Percentiles rank a stretch among this genome's conserved stretches.
Evolutionary conservation across 1,140 invertebrate species (phyloP).

Genomic region (Gonatopus flavifemur): DNA sequence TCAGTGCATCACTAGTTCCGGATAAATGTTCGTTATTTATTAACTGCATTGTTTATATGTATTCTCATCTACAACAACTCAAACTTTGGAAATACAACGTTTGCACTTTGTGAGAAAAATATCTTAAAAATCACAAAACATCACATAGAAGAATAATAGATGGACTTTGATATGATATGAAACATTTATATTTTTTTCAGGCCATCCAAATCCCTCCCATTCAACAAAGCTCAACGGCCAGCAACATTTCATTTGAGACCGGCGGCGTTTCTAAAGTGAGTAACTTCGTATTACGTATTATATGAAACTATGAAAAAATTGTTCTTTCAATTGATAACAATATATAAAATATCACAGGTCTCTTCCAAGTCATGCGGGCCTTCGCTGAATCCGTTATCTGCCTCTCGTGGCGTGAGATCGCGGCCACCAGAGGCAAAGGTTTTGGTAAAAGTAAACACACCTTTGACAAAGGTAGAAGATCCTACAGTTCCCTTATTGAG

Average conservation of each 20-base stretch:
- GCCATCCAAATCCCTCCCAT: slow-evolving; percentile 54
- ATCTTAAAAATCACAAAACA: too few relatives aligned
- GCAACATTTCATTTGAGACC: slow-evolving; percentile 56
- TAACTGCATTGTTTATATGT: too few relatives aligned
- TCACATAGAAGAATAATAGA: too few relatives aligned
- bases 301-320: neutral
- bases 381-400: slow-evolving; percentile 39
- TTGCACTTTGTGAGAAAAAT: too few relatives aligned
- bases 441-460: slow-evolving; percentile 21
- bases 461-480: slow-evolving; percentile 33
- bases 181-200: slow-evolving; percentile 26
- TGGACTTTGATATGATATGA: neutral
- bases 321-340: neutral
- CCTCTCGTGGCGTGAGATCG: slow-evolving; percentile 55
- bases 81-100: too few relatives aligned
- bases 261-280: slow-evolving; percentile 47
- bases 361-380: slow-evolving; percentile 47
- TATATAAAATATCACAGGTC: slow-evolving; percentile 31
- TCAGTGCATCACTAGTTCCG: too few relatives aligned
- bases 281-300: slow-evolving; percentile 7
- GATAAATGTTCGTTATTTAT: too few relatives aligned
- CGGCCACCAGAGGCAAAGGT: slow-evolving; percentile 26
- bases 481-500: slow-evolving; percentile 31
- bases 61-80: too few relatives aligned
- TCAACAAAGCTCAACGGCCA: slow-evolving; percentile 49